Evolutionary conservation across 2,888 invertebrate species (phyloP), one percentile per base, ranked within the genome.

Genomic region (Onchidella celtica): DNA sequence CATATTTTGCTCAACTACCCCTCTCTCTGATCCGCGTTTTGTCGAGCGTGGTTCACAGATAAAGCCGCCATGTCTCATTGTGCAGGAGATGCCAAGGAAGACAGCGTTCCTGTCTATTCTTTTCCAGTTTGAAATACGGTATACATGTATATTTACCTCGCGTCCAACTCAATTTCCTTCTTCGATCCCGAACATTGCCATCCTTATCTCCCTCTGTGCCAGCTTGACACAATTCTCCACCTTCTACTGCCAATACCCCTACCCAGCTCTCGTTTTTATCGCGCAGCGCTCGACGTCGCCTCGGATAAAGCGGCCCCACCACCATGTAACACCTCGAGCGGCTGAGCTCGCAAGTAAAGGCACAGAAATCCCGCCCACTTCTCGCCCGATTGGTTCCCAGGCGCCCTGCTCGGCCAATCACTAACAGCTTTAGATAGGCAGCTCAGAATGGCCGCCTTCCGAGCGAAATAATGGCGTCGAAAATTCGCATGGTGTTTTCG

Each of bases 301-400:
- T 21, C 61, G n/a, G 61, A 21, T 27, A 27, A 61, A 27, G 27
- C 21, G 27, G 61, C 61, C 27, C 61, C 24, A 38, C 69, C 57
- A 21, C 73, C 57, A n/a, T 34, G 9, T 21, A 59, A 73, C n/a
- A n/a, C 55, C 73, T 57, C 11, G 27, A 57, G 55, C 73, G 73
- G 32, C 57, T 29, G n/a, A 57, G 34, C 34, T 47, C 32, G 77
- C n/a, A 38, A 59, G 40, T 57, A n/a, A 68, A 1, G 27, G 40
- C 27, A 3, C 14, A 11, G 32, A 9, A 57, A 57, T 36, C 68
- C 77, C 77, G 68, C 77, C 77, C 57, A 77, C 68, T 32, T 57
- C 24, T n/a, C 77, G 29, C 29, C 57, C 38, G 29, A 77, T 77
- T 77, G 77, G 77, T 68, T 77, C 29, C 47, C 27, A 3, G 77